Base-by-base conservation (phyloP, 2,113 vertebrate species). In the Setophaga coronata region DNA sequence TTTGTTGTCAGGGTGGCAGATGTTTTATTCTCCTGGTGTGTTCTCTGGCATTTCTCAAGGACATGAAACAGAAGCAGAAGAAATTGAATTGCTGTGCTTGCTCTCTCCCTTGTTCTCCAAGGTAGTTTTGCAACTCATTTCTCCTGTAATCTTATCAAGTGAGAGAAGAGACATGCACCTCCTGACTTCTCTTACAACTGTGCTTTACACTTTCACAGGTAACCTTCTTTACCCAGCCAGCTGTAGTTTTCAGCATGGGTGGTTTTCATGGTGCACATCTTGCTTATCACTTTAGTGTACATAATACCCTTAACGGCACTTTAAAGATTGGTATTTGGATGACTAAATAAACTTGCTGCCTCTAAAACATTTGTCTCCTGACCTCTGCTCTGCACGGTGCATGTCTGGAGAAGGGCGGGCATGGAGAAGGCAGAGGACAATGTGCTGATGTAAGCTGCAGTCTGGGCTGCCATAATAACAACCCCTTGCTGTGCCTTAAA, bases 211-310 rank as follows among this genome's bases (percentile, higher is more conserved):
- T 84, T 93, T 65, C 73, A 48, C 45, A 61, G 42, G 70, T 84
- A 91, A 76, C 29, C 65, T 92, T 76, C 67, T 65, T 91, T 85
- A 76, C 54, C 14, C 66, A 90, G 45, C 12, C 81, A 93, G 36
- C 91, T 94, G 72, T 76, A 33, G 38, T 82, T 96, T 96, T 93
- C 87, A 89, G 93, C 82, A n/a, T 83, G 80, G 72, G 11, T 87
- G 16, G 6, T 83, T 92, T 93, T 87, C 77, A 40, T 82, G 62
- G 73, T 91, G n/a, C 48, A 53, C 42, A 42, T 84, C 56, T 91
- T 87, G 66, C 60, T 87, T 82, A 79, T 87, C 10, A 9, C 64
- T 82, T 79, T 40, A 64, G 23, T 71, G 65, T 82, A 34, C 71
- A 61, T 81, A 71, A 78, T 43, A 81, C 23, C 66, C 19, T 66